phyloP scores from a whole-genome alignment of 2,797 vertebrate genomes.

The Anolis apletophallus region DNA sequence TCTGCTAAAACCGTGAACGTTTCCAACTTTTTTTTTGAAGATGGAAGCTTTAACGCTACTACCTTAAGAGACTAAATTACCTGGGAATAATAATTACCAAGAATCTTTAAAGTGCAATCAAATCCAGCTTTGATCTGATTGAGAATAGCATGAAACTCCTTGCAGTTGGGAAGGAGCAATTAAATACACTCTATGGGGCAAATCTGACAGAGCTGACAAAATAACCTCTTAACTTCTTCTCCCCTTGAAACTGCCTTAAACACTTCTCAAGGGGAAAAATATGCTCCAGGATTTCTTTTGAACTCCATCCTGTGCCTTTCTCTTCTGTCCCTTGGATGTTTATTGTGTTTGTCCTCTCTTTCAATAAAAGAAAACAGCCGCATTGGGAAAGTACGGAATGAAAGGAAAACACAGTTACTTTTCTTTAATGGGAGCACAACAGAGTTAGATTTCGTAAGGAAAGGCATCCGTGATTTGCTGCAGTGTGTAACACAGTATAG shows the following conservation, averaged over 20 bases:
- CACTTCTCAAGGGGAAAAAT: conserved; percentile 22
- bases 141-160: conserved; percentile 40
- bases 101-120: conserved; percentile 53
- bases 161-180: conserved; percentile 49
- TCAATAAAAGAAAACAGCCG: not conserved
- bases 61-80: conserved; percentile 54
- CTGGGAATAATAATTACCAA: conserved; percentile 53
- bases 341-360: not conserved
- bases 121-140: conserved; percentile 52
- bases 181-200: conserved; percentile 48
- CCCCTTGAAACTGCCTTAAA: conserved; percentile 39
- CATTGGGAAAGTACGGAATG: too few species aligned
- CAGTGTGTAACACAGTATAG: too few species aligned
- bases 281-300: conserved; percentile 42
- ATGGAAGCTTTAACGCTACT: conserved; percentile 27
- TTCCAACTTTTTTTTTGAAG: conserved; percentile 49
- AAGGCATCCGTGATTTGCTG: too few species aligned
- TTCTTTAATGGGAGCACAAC: too few species aligned
- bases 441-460: too few species aligned
- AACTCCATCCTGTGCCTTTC: not conserved
- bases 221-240: conserved; percentile 31
- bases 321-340: not conserved
- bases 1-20: conserved; percentile 38
- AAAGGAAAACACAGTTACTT: too few species aligned
- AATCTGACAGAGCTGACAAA: conserved; percentile 31